Evolutionary conservation across 2,888 invertebrate species (phyloP), one percentile per base, ranked within the genome.

Genomic region (Allolobophora icterica): DNA sequence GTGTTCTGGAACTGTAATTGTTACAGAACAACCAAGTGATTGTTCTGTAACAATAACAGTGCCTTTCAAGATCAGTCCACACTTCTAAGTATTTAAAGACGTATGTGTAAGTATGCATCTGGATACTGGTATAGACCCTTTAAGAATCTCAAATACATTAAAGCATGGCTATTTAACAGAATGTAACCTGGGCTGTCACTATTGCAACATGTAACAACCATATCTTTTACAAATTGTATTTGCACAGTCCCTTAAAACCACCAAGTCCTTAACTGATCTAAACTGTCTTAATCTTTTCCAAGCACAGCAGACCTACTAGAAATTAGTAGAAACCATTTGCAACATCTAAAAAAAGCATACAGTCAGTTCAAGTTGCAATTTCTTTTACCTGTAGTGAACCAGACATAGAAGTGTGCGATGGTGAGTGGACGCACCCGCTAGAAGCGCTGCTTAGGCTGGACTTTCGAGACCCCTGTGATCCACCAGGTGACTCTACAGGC

Each of bases 381-480:
- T 71, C 38, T 35, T 38, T 21, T 87, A 87, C 87, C 87, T 34
- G 87, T 6, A 38, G 21, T 6, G 87, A 87, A 8, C 87, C 35
- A 35, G 87, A 38, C 34, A 87, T 87, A 5, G 87, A 87, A 1
- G n/a, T 38, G 35, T 24, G 87, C 35, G 87, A 87, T 17, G 87
- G 38, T 24, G 87, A 87, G 19, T 34, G 38, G 38, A 87, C 87
- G 35, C 35, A 34, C 8, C 87, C 34, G 8, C 38, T 87, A 0
- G 38, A 87, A 87, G 87, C 87, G 24, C 87, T 87, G 87, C 87
- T 87, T 35, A 38, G 0, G 87, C 38, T 87, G 34, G 87, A 87
- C 87, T 38, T 87, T 87, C 87, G 34, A 87, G 87, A 87, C 17
- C 87, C 87, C 38, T 35, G 87, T 17, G 87, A 87, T 38, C 87